Conservation (phyloP, 2,113 vertebrate species). For the Calidris pygmaea region DNA sequence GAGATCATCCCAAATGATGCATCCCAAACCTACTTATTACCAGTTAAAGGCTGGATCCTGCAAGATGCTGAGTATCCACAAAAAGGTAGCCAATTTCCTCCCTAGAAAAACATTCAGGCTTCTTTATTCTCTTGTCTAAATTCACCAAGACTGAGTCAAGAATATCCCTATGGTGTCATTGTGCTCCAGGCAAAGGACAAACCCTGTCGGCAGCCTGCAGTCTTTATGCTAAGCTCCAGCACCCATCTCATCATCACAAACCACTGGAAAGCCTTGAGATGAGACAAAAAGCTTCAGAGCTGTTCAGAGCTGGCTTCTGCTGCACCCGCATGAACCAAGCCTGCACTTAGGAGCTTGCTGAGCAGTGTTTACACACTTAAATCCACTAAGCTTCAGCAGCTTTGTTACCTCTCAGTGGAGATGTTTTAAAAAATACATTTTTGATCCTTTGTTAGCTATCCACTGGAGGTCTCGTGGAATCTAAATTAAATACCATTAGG, state of each 20-base stretch:
- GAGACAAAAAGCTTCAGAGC: neutral
- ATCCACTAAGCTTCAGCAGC: constrained; percentile 13
- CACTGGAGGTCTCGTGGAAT: constrained; percentile 21
- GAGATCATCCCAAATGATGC: neutral
- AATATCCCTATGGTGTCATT: neutral
- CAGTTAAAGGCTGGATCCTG: neutral
- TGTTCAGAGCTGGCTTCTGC: neutral
- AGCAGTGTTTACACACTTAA: constrained; percentile 41
- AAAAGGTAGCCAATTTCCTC: neutral
- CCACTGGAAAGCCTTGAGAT: neutral
- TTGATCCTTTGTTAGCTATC: constrained; percentile 52
- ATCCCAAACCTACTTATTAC: neutral
- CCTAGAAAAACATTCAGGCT: neutral
- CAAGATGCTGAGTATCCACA: neutral
- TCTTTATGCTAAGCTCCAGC: neutral
- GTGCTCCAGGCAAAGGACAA: neutral
- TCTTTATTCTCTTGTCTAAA: neutral
- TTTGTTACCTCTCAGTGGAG: constrained; percentile 15
- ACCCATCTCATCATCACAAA: neutral
- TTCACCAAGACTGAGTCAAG: neutral
- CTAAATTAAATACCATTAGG: constrained; percentile 48
- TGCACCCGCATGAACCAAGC: neutral
- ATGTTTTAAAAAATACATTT: neutral
- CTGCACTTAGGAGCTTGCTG: neutral
- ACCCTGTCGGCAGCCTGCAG: neutral